These are phyloP conservation scores for Drosophila histrio DNA, from an alignment of 2,888 invertebrate genomes.

Conservation along the genomic window DNA sequence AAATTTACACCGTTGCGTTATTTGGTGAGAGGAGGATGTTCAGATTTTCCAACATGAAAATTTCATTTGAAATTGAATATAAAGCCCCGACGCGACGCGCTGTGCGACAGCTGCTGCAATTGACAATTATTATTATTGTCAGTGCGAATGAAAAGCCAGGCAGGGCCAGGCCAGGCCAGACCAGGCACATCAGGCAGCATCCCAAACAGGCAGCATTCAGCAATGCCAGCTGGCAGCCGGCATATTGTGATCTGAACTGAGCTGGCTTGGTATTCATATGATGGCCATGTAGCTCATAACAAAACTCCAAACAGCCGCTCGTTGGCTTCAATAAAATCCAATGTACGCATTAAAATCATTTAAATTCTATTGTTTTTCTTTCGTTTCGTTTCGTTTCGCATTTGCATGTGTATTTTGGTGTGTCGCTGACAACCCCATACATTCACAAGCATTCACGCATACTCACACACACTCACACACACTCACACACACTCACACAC, in stretches of 20 bases:
- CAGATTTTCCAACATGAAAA: conserved; percentile 59
- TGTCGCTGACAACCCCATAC: conserved; percentile 14
- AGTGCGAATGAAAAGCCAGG: conserved; percentile 63
- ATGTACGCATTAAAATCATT: conserved; percentile 81
- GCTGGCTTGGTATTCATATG: conserved; percentile 66
- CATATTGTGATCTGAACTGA: conserved; percentile 7
- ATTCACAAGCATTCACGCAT: not conserved
- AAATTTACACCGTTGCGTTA: conserved; percentile 56
- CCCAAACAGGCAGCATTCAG: not conserved
- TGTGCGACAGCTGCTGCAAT: conserved; percentile 73
- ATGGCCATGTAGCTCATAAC: conserved; percentile 59
- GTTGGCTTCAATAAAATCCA: conserved; percentile 73
- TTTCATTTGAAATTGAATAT: conserved; percentile 77
- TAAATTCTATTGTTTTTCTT: conserved; percentile 79
- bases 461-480: conserved; percentile 2
- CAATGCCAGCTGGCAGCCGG: conserved; percentile 7
- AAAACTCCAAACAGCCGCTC: conserved; percentile 50
- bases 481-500: conserved; percentile 13
- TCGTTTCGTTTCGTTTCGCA: conserved; percentile 33
- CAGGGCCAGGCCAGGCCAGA: too few species aligned
- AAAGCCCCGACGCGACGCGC: conserved; percentile 28
- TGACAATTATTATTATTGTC: conserved; percentile 79
- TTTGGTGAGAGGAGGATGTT: not conserved
- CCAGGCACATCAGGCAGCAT: conserved; percentile 9
- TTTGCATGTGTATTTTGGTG: conserved; percentile 49